Evolutionary conservation across 2,888 invertebrate genomes (phyloP).

Genomic region (Lissonota sp.): DNA sequence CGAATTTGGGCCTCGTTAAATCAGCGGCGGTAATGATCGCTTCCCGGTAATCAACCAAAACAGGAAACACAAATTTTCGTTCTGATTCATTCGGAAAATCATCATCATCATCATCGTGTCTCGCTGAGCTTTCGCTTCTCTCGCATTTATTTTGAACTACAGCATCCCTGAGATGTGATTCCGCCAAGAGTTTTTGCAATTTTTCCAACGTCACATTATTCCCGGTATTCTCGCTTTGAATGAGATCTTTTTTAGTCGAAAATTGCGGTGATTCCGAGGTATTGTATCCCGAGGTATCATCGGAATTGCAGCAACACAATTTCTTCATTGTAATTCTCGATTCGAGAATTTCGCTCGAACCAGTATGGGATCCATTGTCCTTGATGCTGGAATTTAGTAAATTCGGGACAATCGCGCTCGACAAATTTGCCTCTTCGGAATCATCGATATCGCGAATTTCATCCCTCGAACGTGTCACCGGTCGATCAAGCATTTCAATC

Average conservation of each 20-base stretch:
- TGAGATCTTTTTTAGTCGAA: not conserved
- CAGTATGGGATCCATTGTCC: not conserved
- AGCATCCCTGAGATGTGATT: not conserved
- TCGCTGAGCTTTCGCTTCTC: constrained; percentile 49
- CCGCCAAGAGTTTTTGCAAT: constrained; percentile 26
- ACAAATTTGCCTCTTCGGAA: constrained; percentile 1
- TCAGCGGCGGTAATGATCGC: constrained; percentile 53
- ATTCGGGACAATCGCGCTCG: constrained; percentile 16
- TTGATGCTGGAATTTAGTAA: not conserved
- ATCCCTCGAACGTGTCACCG: no score
- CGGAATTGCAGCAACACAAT: not conserved
- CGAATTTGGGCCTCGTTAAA: constrained; percentile 64
- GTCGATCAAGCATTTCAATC: not conserved
- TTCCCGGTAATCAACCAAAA: constrained; percentile 50
- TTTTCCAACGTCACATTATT: not conserved
- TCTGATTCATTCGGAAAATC: not conserved
- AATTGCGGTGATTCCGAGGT: constrained; percentile 28
- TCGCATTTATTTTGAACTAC: constrained; percentile 1
- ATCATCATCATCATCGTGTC: not conserved
- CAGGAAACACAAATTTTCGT: constrained; percentile 23
- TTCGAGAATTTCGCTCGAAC: not conserved
- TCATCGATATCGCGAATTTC: not conserved
- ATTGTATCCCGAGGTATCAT: constrained; percentile 31
- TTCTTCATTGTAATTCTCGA: not conserved
- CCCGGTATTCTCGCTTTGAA: not conserved